Evolutionary conservation across 1,140 invertebrate genomes (phyloP), one percentile per base, ranked within the genome.

Genomic region (Nephotettix cincticeps): DNA sequence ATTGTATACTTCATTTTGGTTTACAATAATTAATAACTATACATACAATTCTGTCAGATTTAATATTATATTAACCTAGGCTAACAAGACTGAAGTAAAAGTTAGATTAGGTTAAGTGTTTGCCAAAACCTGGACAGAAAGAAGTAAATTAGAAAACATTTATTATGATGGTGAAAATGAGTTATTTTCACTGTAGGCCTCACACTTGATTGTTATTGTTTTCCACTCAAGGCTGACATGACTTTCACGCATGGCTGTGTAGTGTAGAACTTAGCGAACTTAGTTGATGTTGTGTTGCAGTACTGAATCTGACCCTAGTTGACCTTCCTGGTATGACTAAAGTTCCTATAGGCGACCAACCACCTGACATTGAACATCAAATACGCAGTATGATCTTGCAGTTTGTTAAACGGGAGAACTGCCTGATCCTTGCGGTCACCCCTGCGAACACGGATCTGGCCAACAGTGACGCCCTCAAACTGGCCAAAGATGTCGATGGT

Each of bases 391-490:
- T 98, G 96, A 93, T 98, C 77, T 89, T 96, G 80, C 94, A 95
- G 79, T 98, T 95, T 82, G 96, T 98, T 74, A 88, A 88, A 73
- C 90, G 94, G 74, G 95, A 98, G 76, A 96, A 93, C 73, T 97
- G 94, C 82, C 87, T 98, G 40, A 96, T 98, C 80, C 85, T 98
- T 76, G 96, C 96, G 68, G 95, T 98, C n/a, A 97, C 96, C 17
- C 95, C 96, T 54, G 96, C 96, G 68, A 98, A 98, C 83, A 94
- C 93, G 69, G 96, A 98, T 88, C 87, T 98, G 81, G 96, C 96
- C 43, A 98, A 96, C 79, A 96, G 94, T 67, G 96, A 98, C 87
- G 96, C 96, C 67, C 85, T 98, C 2, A 97, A 97, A 85, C 84
- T 98, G 81, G 94, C 96, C 79, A 97, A 97, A 85, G 93, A 97